Evolutionary conservation across 2,797 vertebrate genomes (phyloP), one percentile per base, ranked within the genome.

Genomic region (Moxostoma hubbsi): DNA sequence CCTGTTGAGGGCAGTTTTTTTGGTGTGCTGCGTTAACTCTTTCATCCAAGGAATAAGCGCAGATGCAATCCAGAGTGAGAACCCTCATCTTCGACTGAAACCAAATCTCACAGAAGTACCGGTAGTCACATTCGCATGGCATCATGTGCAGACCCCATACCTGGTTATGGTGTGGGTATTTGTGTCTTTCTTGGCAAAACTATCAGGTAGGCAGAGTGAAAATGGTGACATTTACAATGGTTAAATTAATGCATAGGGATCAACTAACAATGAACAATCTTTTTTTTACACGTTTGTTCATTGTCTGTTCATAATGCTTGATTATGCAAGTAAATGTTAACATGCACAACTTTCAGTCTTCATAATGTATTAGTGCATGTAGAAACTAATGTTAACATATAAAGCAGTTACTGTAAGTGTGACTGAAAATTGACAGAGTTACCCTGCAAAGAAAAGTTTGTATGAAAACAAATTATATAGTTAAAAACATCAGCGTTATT

Each of bases 81-180:
- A 18, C 54, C 7, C 49, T 16, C 58, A 9, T 4, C 24, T 74
- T 55, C 73, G 81, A 0, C 24, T 7, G 24, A 43, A 81, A 77
- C 16, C 15, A 50, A 65, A 6, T 67, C 1, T 82, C 63, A 85
- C 87, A 0, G 88, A 85, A 57, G 85, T 93, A 43, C 57, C 89
- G 58, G 59, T 94, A 5, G 89, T 93, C 12, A 83, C 72, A 15
- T 89, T 93, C 59, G 84, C 89, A 45, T 93, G 93, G 93, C 75
- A 90, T 61, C 92, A 94, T 2, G 90, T 94, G 79, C 46, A 88
- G 65, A 0, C 5, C 0, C 89, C 92, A 0, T 94, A 90, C 78
- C 24, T 90, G 0, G 49, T 93, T 8, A 80, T 72, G 0, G 13
- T 94, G 12, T 94, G 92, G 92, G 80, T 94, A 15, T n/a, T 93